Conservation (phyloP, 2,797 vertebrate species). For the Psittacula derbiana region DNA sequence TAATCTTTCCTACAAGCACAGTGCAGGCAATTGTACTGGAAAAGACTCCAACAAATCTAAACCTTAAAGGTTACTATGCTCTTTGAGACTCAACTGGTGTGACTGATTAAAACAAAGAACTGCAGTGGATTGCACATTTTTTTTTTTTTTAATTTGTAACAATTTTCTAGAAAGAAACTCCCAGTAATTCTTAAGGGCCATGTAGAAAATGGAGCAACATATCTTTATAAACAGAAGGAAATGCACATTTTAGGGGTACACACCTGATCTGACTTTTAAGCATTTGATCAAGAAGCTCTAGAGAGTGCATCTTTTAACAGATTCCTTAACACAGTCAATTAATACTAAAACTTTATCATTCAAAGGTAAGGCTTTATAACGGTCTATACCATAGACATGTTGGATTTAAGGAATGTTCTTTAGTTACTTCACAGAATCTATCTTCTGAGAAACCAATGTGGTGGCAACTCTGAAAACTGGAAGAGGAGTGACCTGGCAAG, state of each 20-base stretch:
- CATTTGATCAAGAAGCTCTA: neutral
- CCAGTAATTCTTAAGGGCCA: neutral
- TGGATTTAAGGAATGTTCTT: neutral
- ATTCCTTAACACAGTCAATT: neutral
- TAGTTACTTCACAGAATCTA: neutral
- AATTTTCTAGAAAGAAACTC: neutral
- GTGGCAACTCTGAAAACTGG: neutral
- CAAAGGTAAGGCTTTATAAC: neutral
- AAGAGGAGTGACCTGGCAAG: neutral
- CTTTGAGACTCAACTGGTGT: neutral
- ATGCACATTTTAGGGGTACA: neutral
- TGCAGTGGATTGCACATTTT: neutral
- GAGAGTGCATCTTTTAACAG: neutral
- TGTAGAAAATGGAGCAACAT: neutral
- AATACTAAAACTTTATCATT: neutral
- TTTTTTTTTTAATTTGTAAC: neutral
- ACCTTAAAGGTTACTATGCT: neutral
- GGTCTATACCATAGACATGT: neutral
- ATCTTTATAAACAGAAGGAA: neutral
- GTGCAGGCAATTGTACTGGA: neutral
- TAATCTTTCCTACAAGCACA: neutral
- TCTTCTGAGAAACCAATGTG: neutral
- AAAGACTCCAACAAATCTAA: slow-evolving; percentile 1
- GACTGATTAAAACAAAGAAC: neutral
- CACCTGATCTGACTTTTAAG: neutral